A percentile compares a stretch with the other conserved stretches of the same genome.
phyloP scores from a whole-genome alignment of 2,888 invertebrate species.

The Calliphora vomitoria region DNA sequence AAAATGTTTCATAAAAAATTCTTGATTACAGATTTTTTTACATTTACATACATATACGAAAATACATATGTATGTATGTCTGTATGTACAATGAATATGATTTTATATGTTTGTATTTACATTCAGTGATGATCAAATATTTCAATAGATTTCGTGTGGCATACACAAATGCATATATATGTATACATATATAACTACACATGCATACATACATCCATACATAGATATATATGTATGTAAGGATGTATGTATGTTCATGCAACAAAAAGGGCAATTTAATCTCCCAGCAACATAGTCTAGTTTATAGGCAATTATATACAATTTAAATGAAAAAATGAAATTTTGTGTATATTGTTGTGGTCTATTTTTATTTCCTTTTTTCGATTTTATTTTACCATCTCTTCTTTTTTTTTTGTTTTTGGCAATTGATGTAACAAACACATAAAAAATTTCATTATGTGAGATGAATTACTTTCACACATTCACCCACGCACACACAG shows the following conservation, averaged over 20 bases:
- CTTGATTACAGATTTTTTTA: slow-evolving; percentile 52
- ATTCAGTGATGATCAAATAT: slow-evolving; percentile 10
- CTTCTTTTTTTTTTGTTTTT: slow-evolving; percentile 65
- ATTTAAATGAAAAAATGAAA: slow-evolving; percentile 76
- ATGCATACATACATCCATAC: not conserved
- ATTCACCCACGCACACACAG: slow-evolving; percentile 29
- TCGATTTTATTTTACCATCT: slow-evolving; percentile 52
- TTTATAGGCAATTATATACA: slow-evolving; percentile 76
- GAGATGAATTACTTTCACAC: slow-evolving; percentile 72
- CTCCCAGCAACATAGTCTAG: slow-evolving; percentile 63
- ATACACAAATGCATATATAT: not conserved
- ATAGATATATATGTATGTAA: not conserved
- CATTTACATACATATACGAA: not conserved
- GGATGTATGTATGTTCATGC: not conserved
- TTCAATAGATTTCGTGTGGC: slow-evolving; percentile 22
- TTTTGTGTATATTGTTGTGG: slow-evolving; percentile 73
- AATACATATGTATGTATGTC: not conserved
- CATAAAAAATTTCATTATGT: slow-evolving; percentile 76
- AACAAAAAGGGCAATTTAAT: slow-evolving; percentile 56
- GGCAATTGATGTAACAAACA: slow-evolving; percentile 74
- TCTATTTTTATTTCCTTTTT: slow-evolving; percentile 73
- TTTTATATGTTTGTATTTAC: not conserved
- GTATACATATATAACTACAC: not conserved
- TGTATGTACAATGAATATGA: too few relatives aligned
- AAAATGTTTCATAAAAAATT: slow-evolving; percentile 43